Conservation (phyloP, 2,797 vertebrate species). For the Euphonia xanthogaster region DNA sequence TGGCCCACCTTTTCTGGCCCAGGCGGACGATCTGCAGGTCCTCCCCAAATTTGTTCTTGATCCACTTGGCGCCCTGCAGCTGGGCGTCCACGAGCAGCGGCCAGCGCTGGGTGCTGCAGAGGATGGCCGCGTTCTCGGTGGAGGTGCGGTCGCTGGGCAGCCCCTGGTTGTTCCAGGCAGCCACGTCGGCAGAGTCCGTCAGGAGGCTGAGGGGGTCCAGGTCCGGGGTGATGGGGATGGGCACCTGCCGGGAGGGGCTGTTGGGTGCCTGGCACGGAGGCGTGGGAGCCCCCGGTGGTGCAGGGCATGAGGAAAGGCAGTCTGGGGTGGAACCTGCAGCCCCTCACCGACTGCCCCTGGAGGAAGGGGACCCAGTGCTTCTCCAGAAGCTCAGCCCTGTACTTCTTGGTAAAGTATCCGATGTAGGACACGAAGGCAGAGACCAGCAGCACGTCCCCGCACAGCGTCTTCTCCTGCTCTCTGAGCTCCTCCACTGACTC, state of each 20-base stretch:
- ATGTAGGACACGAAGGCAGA: conserved; percentile 77
- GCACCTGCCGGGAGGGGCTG: conserved; percentile 45
- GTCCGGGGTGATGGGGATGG: conserved; percentile 72
- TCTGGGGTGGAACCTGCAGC: accelerated
- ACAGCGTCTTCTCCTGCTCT: conserved; percentile 66
- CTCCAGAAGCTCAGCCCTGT: conserved; percentile 73
- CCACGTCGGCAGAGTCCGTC: conserved; percentile 66
- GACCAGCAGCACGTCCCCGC: conserved; percentile 73
- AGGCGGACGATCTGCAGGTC: conserved; percentile 66
- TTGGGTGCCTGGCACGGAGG: accelerated
- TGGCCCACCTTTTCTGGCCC: conserved; percentile 69
- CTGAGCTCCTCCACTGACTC: conserved; percentile 69
- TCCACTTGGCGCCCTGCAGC: conserved; percentile 79
- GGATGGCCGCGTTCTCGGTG: conserved; percentile 74
- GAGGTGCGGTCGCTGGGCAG: conserved; percentile 79
- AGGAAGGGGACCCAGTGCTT: conserved; percentile 76
- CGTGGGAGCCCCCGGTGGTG: accelerated
- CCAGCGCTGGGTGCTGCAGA: conserved; percentile 77
- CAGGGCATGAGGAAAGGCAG: accelerated
- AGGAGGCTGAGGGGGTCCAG: conserved; percentile 77
- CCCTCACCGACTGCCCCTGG: conserved; percentile 24
- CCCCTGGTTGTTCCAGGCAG: conserved; percentile 80
- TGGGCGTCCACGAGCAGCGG: conserved; percentile 76
- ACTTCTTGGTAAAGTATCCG: conserved; percentile 80
- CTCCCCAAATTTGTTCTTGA: conserved; percentile 71